Base-by-base conservation (phyloP, 2,888 invertebrate species). In the Ellobium chinense region DNA sequence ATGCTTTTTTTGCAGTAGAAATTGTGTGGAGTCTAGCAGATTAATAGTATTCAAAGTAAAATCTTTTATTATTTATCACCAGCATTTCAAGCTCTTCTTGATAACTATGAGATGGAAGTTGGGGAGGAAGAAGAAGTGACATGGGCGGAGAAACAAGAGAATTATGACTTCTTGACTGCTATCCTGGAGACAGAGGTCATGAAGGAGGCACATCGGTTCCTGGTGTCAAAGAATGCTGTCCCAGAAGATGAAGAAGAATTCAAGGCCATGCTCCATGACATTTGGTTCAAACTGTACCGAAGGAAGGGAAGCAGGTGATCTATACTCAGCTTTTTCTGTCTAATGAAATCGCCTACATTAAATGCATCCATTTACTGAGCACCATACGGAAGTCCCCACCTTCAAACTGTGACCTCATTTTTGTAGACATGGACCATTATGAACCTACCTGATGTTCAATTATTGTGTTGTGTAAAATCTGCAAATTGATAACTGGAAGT, bases 241-340 rank as follows among this genome's bases (percentile, higher is more conserved):
- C 87, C 90, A 0, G 86, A 83, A 36, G 88, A 88, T 78, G 83
- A 83, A 0, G 83, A 84, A 1, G 87, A 89, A 9, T 93, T 93
- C 83, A 92, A 91, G 83, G 83, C 85, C 34, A 78, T 86, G 69
- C 87, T 93, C 5, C 88, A 92, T 82, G 87, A 90, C 31, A 86
- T 92, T 29, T 93, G 93, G 93, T 93, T 93, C 83, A 89, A 83
- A 65, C 83, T 92, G 60, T 91, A 92, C 79, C 76, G 89, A 62
- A 83, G 93, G 36, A 87, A 84, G 24, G 89, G 89, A 31, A 66
- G 56, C 29, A 81, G 83, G 83, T n/a, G n/a, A n/a, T n/a, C n/a
- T n/a, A n/a, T n/a, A n/a, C n/a, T n/a, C n/a, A n/a, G n/a, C n/a
- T n/a, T n/a, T n/a, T n/a, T n/a, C n/a, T n/a, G n/a, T n/a, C n/a